phyloP scores from a whole-genome alignment of 2,113 vertebrate species.

The Amazona guildingii region DNA sequence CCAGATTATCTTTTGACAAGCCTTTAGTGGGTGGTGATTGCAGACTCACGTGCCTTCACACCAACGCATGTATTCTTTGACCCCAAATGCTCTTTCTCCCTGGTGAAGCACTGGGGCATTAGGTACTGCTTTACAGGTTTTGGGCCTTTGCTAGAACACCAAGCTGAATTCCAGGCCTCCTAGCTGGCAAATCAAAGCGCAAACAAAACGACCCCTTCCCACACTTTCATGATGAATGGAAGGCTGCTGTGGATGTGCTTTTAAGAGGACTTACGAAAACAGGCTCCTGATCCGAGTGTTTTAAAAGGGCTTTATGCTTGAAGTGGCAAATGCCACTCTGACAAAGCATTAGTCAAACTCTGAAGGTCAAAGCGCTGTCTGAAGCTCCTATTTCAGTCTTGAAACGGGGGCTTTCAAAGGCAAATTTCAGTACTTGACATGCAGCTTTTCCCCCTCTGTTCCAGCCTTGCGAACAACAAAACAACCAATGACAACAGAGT shows the following conservation, averaged over 20 bases:
- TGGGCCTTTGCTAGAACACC: not conserved
- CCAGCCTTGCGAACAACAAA: not conserved
- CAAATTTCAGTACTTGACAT: constrained; percentile 27
- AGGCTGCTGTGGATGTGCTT: not conserved
- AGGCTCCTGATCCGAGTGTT: not conserved
- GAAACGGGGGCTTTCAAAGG: constrained; percentile 49
- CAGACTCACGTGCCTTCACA: not conserved
- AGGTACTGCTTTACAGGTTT: not conserved
- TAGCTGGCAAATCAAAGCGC: not conserved
- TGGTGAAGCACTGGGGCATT: not conserved
- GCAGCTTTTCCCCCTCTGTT: not conserved
- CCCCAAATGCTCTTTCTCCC: not conserved
- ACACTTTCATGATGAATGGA: not conserved
- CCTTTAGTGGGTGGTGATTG: not conserved
- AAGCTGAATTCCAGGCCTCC: not conserved
- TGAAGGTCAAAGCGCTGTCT: constrained; percentile 26
- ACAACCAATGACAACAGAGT: constrained; percentile 5
- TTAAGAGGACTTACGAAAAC: constrained; percentile 2
- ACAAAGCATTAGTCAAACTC: constrained; percentile 51
- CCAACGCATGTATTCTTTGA: not conserved
- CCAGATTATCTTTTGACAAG: not conserved
- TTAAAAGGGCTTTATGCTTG: constrained; percentile 9
- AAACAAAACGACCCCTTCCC: constrained; percentile 22
- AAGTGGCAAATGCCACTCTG: constrained; percentile 30
- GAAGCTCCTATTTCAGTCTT: constrained; percentile 43